A percentile compares a stretch with the other conserved stretches of the same genome.
Conservation (phyloP, 2,113 vertebrate species). For the Heptranchias perlo region DNA sequence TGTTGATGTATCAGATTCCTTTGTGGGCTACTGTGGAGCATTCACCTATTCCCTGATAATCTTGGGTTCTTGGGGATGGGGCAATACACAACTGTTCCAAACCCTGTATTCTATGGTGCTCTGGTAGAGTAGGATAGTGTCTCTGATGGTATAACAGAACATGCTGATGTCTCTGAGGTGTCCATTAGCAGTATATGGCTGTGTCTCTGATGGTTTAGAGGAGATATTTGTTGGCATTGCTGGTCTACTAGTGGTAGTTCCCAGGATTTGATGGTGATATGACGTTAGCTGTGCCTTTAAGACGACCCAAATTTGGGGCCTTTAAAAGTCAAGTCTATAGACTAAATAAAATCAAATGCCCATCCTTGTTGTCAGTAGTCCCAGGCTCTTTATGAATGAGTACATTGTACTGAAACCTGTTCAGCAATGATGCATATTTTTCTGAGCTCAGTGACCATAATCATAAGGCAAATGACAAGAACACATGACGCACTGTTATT, state of each 20-base stretch:
- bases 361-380: not conserved
- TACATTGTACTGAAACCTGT: not conserved
- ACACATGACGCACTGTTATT: not conserved
- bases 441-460: not conserved
- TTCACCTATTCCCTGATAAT: not conserved
- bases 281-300: not conserved
- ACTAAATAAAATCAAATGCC: not conserved
- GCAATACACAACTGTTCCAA: not conserved
- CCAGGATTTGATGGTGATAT: not conserved
- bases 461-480: not conserved
- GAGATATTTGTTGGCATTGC: not conserved
- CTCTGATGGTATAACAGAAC: not conserved
- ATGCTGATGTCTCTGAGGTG: not conserved
- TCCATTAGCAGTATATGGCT: not conserved
- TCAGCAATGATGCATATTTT: not conserved
- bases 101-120: not conserved
- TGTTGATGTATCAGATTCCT: not conserved
- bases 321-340: not conserved
- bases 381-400: no score
- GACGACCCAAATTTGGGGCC: not conserved
- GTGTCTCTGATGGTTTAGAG: not conserved
- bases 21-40: not conserved
- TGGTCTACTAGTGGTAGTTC: not conserved
- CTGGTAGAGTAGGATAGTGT: not conserved
- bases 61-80: not conserved